Evolutionary conservation across 2,888 invertebrate species (phyloP).

Genomic region (Ochropacha duplaris): DNA sequence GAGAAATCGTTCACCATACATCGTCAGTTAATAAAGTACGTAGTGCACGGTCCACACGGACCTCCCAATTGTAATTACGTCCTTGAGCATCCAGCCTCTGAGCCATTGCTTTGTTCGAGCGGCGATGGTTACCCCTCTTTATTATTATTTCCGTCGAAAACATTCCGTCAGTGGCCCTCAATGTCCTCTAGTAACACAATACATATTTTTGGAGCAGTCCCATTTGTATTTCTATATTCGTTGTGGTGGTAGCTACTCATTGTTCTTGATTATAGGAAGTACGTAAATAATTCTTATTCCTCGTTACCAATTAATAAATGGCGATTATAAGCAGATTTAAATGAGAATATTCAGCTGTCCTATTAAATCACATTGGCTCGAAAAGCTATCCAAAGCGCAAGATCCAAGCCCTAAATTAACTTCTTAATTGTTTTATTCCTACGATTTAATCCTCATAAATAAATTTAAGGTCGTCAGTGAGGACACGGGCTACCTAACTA

Average conservation of each 20-base stretch:
- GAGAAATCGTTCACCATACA: slow-evolving; percentile 1
- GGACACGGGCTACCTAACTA: too few relatives aligned
- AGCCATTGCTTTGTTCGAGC: slow-evolving; percentile 60
- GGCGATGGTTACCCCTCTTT: slow-evolving; percentile 40
- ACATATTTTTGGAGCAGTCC: slow-evolving; percentile 42
- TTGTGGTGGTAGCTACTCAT: not conserved
- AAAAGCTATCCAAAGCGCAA: too few relatives aligned
- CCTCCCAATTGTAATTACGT: slow-evolving; percentile 54
- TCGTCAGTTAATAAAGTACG: slow-evolving; percentile 37
- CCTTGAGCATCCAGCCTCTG: slow-evolving; percentile 54
- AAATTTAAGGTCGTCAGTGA: too few relatives aligned
- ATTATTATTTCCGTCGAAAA: slow-evolving; percentile 63
- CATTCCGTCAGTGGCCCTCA: slow-evolving; percentile 39
- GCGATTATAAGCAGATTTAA: too few relatives aligned
- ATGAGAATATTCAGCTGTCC: too few relatives aligned
- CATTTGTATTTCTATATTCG: slow-evolving; percentile 49
- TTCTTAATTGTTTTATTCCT: too few relatives aligned
- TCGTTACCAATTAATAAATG: too few relatives aligned
- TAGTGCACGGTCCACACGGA: slow-evolving; percentile 9
- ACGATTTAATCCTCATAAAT: too few relatives aligned
- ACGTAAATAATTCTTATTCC: not conserved
- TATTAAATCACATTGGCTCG: too few relatives aligned
- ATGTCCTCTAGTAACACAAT: slow-evolving; percentile 33
- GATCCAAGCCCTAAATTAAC: too few relatives aligned
- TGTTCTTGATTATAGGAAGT: not conserved